Conservation (phyloP, 2,888 invertebrate genomes). For the Anodontia alba region DNA sequence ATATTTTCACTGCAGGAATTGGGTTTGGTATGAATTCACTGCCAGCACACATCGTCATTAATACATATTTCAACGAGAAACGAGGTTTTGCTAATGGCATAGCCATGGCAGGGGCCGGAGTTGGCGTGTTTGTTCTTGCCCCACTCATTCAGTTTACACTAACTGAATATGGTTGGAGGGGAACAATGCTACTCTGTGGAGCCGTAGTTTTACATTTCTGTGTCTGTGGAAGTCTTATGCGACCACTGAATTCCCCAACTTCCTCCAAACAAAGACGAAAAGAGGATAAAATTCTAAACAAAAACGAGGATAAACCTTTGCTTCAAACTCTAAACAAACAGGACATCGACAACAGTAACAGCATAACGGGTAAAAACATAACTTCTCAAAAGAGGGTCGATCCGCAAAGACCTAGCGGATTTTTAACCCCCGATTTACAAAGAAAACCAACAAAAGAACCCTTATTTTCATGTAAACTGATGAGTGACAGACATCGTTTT, state of each 20-base stretch:
- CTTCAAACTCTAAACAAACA: neutral
- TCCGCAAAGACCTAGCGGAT: neutral
- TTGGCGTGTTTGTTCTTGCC: constrained; percentile 62
- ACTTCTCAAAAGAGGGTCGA: neutral
- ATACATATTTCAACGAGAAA: constrained; percentile 62
- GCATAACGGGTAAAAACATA: too few species aligned
- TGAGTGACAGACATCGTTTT: neutral
- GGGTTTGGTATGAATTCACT: constrained; percentile 66
- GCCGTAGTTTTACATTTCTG: constrained; percentile 62
- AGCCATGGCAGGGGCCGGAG: constrained; percentile 64
- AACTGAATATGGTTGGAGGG: constrained; percentile 56
- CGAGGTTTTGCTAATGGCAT: constrained; percentile 67
- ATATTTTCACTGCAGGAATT: constrained; percentile 62
- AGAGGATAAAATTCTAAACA: neutral
- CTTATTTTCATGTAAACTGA: neutral
- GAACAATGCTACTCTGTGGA: constrained; percentile 54
- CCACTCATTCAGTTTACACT: constrained; percentile 54
- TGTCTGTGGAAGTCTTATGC: constrained; percentile 57
- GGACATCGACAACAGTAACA: neutral
- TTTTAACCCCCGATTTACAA: neutral
- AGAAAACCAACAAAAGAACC: too few species aligned
- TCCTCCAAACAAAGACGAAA: neutral
- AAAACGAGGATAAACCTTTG: neutral
- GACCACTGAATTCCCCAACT: constrained; percentile 35
- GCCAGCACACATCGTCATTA: constrained; percentile 63